phyloP scores from a whole-genome alignment of 2,888 invertebrate genomes.

The Caenorhabditis sp. region DNA sequence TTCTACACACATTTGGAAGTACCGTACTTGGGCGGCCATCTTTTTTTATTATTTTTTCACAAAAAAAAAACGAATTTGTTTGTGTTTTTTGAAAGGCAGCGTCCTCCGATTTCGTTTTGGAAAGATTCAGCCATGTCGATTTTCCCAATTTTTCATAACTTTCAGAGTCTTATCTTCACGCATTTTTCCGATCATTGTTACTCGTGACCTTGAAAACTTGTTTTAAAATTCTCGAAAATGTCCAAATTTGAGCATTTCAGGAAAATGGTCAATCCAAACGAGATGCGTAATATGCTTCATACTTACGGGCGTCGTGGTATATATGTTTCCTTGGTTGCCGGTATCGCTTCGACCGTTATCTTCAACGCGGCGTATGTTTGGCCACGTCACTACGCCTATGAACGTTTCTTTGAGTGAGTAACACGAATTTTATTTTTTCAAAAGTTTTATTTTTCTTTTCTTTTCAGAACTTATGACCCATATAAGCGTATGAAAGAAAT shows the following conservation, averaged over 20 bases:
- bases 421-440: background rate
- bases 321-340: conserved; percentile 45
- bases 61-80: too few species aligned
- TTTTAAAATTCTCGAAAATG: too few species aligned
- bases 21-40: background rate
- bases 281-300: conserved; percentile 62
- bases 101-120: too few species aligned
- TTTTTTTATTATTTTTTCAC: background rate
- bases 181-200: background rate
- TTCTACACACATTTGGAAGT: too few species aligned
- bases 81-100: too few species aligned
- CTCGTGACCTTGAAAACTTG: background rate
- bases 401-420: conserved; percentile 59
- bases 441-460: too few species aligned
- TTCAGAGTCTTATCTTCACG: too few species aligned
- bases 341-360: conserved; percentile 46
- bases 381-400: conserved; percentile 60
- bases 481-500: conserved; percentile 67
- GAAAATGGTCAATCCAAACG: background rate
- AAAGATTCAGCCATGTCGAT: too few species aligned
- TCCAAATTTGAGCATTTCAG: too few species aligned
- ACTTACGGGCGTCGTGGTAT: conserved; percentile 50
- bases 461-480: conserved; percentile 66
- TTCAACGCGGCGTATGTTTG: conserved; percentile 62
- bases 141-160: too few species aligned